Base-by-base conservation (phyloP, 1,140 invertebrate genomes). In the Pogonomyrmex barbatus region DNA sequence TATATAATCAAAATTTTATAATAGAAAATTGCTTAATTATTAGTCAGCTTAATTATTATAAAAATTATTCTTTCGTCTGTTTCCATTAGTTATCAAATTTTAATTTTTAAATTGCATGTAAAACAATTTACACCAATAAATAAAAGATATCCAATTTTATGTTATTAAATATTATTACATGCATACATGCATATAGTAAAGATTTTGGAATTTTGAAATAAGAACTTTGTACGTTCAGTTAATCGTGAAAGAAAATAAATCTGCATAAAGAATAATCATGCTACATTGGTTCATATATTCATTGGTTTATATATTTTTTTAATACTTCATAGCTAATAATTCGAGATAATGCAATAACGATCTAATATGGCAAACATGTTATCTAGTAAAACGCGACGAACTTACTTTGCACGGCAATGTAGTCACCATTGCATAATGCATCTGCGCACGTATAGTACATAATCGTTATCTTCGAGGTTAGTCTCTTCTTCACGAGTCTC, bases 401-500 rank as follows among this genome's bases (percentile, higher is more conserved):
- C 36, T 36, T 30, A 17, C 47, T 50, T 30, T 47, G n/a, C 50
- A 47, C 24, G 36, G 87, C 84, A 89, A 86, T 68, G 45, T 77
- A 89, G 60, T 90, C 85, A 71, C 70, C 75, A 77, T 89, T 89
- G 82, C n/a, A 76, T 86, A 86, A 83, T 90, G 71, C 87, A 91
- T 88, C 84, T 77, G 76, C 76, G 73, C 89, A 62, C 58, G 85
- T 88, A 86, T 81, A 90, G 85, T 67, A 83, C 50, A 71, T 87
- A 89, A 62, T 92, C 90, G 91, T 92, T 92, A 92, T 91, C 88
- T 87, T 85, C 71, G 71, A 90, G 88, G 88, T 90, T 73, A 77
- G 85, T 90, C 89, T 87, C 85, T 90, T 75, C 85, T 91, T 86
- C 90, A 91, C 91, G 87, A 78, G 86, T 73, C 90, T 87, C 91